A percentile compares a stretch with the other conserved stretches of the same genome.
Evolutionary conservation across 2,888 invertebrate species (phyloP).

Genomic region (Tinea semifulvella): DNA sequence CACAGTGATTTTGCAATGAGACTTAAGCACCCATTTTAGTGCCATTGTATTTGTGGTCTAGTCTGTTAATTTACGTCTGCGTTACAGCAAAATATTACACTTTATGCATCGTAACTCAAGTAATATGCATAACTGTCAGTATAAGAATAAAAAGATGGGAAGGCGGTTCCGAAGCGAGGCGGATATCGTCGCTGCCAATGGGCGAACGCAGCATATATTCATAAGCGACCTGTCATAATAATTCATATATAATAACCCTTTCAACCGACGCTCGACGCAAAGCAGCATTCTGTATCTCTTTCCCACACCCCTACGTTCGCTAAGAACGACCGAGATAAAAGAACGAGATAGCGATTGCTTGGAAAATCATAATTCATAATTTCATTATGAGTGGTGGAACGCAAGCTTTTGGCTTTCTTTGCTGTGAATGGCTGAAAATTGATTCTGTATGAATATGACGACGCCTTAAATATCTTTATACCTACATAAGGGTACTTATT

Average conservation of each 20-base stretch:
- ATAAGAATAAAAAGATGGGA: slow-evolving; percentile 59
- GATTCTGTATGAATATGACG: no score
- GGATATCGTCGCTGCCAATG: slow-evolving; percentile 62
- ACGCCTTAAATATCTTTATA: no score
- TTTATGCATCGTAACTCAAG: slow-evolving; percentile 59
- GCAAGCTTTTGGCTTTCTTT: slow-evolving; percentile 1
- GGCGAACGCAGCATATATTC: slow-evolving; percentile 62
- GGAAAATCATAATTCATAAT: slow-evolving; percentile 64
- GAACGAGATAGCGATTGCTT: slow-evolving; percentile 33
- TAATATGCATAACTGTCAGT: slow-evolving; percentile 65
- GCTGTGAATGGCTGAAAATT: slow-evolving; percentile 7
- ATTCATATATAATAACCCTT: slow-evolving; percentile 69
- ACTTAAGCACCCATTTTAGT: no score
- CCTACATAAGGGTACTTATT: no score
- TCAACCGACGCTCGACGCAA: slow-evolving; percentile 44
- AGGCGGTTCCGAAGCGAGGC: slow-evolving; percentile 62
- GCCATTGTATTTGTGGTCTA: slow-evolving; percentile 53
- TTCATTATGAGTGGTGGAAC: slow-evolving; percentile 39
- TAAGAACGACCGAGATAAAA: slow-evolving; percentile 46
- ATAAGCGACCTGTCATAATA: slow-evolving; percentile 65
- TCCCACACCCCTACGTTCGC: slow-evolving; percentile 30
- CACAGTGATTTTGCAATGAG: no score
- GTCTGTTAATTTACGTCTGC: no score
- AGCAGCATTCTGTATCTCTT: slow-evolving; percentile 49
- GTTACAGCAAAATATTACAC: slow-evolving; percentile 65